Evolutionary conservation across 2,888 invertebrate genomes (phyloP), one percentile per base, ranked within the genome.

Genomic region (Thymelicus lineola): DNA sequence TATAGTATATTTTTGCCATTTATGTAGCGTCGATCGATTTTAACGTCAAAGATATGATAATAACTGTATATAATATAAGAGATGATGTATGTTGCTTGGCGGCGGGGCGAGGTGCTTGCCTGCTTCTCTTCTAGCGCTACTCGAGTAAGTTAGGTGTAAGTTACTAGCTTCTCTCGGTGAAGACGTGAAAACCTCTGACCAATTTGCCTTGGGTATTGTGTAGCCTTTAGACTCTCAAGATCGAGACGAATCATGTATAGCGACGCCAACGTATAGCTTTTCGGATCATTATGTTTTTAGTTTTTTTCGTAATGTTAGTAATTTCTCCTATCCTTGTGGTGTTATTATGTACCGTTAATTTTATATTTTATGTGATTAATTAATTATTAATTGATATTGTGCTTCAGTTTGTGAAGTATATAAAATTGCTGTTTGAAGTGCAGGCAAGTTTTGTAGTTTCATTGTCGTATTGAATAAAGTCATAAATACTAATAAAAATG

Each of bases 381-480:
- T n/a, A n/a, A n/a, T n/a, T 85, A 85, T 82, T 81, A 80, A 80
- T 75, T 78, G 83, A 85, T 83, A 85, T 86, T 89, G 89, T 91
- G 94, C 94, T 94, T 93, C 86, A 89, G 91, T 94, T 91, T 86
- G 92, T 92, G 88, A 88, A 87, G 86, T 90, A 86, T 88, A 88
- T 83, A 82, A 83, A 85, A 86, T 87, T 88, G 90, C 90, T 90
- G 89, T 89, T 92, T 88, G 89, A 91, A 91, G 88, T 91, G 93
- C 94, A 90, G 91, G 91, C 93, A 91, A 89, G 86, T 93, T 93
- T 93, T 93, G 94, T 94, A 94, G 94, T 93, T 94, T 94, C 94
- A 94, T 94, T 93, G 93, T 94, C 94, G 93, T 94, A 94, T 89
- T 92, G 87, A 93, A 91, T 93, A 94, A 93, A 93, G 86, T 92